Evolutionary conservation across 1,140 invertebrate genomes (phyloP).

Genomic region (Meloidogyne hapla): DNA sequence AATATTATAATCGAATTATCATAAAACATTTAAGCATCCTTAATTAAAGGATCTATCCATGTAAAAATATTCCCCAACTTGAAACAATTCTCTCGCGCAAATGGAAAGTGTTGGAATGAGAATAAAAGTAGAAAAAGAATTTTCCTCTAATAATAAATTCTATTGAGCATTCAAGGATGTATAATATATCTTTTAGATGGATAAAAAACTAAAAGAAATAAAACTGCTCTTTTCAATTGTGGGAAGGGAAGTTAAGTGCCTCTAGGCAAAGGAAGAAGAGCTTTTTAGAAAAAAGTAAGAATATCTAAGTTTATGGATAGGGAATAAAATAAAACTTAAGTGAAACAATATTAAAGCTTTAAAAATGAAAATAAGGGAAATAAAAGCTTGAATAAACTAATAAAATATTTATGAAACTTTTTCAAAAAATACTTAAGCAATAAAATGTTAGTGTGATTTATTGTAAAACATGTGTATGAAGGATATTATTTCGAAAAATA

Average conservation of each 20-base stretch:
- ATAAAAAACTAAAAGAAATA: neutral
- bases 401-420: too few species aligned
- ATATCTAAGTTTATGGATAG: neutral
- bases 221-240: neutral
- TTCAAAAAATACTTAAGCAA: too few species aligned
- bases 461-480: too few species aligned
- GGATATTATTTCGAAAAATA: too few species aligned
- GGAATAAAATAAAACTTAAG: neutral
- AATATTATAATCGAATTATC: too few species aligned
- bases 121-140: neutral
- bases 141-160: neutral
- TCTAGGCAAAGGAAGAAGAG: constrained; percentile 4
- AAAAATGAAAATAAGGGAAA: too few species aligned
- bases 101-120: neutral
- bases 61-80: neutral
- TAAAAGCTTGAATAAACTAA: too few species aligned
- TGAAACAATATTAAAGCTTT: too few species aligned
- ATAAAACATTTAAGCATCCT: too few species aligned
- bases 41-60: too few species aligned
- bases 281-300: neutral
- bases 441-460: too few species aligned
- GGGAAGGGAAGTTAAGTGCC: neutral
- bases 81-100: neutral
- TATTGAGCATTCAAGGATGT: neutral
- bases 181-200: neutral